phyloP scores from a whole-genome alignment of 2,113 vertebrate genomes.

The Myotis brandtii region DNA sequence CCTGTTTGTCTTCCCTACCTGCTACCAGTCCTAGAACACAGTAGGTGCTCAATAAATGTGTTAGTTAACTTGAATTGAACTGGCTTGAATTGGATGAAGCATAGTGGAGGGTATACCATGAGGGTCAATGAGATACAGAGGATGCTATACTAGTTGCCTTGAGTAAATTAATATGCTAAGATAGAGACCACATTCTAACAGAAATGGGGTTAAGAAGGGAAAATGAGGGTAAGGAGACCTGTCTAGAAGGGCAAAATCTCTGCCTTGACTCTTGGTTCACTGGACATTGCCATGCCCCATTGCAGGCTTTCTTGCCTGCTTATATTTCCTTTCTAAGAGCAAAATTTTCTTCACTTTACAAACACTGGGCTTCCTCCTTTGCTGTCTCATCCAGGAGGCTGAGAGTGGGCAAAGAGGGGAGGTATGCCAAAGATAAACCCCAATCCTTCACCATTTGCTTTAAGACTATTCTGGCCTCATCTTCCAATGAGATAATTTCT shows the following conservation, averaged over 20 bases:
- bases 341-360: slow-evolving; percentile 13
- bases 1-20: neutral
- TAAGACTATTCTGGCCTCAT: neutral
- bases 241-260: neutral
- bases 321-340: neutral
- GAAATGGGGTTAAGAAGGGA: neutral
- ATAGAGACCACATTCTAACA: neutral
- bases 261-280: neutral
- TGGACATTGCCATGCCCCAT: neutral
- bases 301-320: neutral
- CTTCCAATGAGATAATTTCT: neutral
- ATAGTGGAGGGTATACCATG: neutral
- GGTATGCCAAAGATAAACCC: neutral
- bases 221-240: neutral
- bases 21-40: neutral
- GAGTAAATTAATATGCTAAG: neutral
- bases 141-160: neutral
- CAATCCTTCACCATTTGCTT: neutral
- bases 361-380: neutral
- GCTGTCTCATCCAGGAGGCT: neutral
- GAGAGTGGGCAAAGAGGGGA: neutral
- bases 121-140: neutral
- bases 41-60: neutral
- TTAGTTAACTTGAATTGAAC: neutral
- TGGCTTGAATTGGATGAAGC: neutral